Percentiles rank a stretch among this genome's conserved stretches.
phyloP scores from a whole-genome alignment of 2,797 vertebrate species.

The Enteromius radiatus region DNA sequence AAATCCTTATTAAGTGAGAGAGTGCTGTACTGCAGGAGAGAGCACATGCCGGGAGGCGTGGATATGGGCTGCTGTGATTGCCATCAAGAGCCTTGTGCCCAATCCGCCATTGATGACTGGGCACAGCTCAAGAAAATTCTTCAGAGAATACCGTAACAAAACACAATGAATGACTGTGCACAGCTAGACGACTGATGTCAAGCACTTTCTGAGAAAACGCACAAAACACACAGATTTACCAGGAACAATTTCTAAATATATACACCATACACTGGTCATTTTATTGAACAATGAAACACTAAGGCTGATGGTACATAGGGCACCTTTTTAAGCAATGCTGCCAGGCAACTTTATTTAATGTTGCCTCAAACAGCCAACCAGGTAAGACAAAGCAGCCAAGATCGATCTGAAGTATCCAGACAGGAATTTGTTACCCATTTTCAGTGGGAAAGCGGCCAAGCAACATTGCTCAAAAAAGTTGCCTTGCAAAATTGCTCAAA shows the following conservation, averaged over 20 bases:
- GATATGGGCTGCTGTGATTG: slow-evolving; percentile 8
- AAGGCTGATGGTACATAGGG: no score
- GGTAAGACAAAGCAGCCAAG: no score
- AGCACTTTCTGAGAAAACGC: background rate
- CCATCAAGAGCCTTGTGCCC: background rate
- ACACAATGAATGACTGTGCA: slow-evolving; percentile 26
- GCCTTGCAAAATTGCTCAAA: no score
- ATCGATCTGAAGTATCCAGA: no score
- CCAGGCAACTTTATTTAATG: no score
- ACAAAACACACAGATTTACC: background rate
- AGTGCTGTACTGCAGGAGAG: background rate
- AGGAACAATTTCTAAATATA: background rate
- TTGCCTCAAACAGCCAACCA: no score
- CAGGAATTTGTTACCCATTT: no score
- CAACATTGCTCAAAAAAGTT: no score
- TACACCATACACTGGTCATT: background rate
- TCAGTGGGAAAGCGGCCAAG: no score
- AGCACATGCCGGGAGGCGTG: background rate
- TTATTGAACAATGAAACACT: background rate
- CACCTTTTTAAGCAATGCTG: no score
- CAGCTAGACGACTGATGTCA: background rate
- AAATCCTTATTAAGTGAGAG: slow-evolving; percentile 14
- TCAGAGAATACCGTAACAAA: slow-evolving; percentile 8
- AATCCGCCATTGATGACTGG: slow-evolving; percentile 26
- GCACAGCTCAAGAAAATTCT: slow-evolving; percentile 14